These are phyloP conservation scores for Pogonus chalceus DNA, from an alignment of 1,140 invertebrate species.

Conservation along the genomic window DNA sequence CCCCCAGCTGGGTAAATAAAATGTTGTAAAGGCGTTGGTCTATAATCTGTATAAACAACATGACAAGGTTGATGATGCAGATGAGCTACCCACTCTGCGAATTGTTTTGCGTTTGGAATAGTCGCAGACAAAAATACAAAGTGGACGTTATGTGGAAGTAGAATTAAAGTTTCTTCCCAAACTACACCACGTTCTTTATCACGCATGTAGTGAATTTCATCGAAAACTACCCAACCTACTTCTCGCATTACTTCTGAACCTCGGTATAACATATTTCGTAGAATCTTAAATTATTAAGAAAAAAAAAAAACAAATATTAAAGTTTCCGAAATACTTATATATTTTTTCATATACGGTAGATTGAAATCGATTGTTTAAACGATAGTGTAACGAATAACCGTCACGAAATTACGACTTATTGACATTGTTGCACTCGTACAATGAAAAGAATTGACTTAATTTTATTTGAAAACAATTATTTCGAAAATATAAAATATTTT, in stretches of 20 bases:
- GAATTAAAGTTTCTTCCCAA: conserved; percentile 98
- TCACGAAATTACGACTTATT: too few species aligned
- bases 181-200: conserved; percentile 98
- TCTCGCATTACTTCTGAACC: conserved; percentile 97
- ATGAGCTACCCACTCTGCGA: conserved; percentile 97
- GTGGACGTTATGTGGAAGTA: conserved; percentile 94
- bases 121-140: conserved; percentile 99
- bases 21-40: conserved; percentile 95
- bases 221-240: conserved; percentile 99
- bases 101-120: conserved; percentile 96
- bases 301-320: too few species aligned
- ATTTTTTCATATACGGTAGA: too few species aligned
- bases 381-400: too few species aligned
- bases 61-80: conserved; percentile 96
- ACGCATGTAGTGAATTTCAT: conserved; percentile 99
- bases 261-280: conserved; percentile 96
- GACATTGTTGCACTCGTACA: too few species aligned
- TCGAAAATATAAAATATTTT: too few species aligned
- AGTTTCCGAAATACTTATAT: too few species aligned
- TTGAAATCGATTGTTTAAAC: too few species aligned
- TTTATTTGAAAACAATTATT: too few species aligned
- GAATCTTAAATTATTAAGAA: too few species aligned
- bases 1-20: conserved; percentile 94
- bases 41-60: conserved; percentile 97
- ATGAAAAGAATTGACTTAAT: too few species aligned